Evolutionary conservation across 1,140 invertebrate genomes (phyloP), one percentile per base, ranked within the genome.

Genomic region (Calliphora vicina): DNA sequence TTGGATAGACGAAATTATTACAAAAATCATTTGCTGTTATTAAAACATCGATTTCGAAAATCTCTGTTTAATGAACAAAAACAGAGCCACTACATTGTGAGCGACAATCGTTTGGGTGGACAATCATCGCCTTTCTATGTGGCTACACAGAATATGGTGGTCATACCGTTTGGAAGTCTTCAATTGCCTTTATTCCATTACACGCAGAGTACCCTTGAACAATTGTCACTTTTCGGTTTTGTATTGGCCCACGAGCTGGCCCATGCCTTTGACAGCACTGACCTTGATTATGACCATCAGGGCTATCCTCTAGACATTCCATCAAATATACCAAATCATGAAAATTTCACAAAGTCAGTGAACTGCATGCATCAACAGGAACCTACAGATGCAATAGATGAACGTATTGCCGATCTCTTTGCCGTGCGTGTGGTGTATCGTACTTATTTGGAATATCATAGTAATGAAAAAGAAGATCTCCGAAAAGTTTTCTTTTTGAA

Each of bases 401-500:
- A 67, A 67, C 61, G 61, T 67, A 25, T 67, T 20, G 61, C 61
- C 0, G 61, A 67, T 25, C 6, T 67, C 23, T 78, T 43, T 78
- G 1, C 76, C 6, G 86, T 0, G 83, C 85, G 83, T 85, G 85
- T 0, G n/a, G 88, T 10, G 1, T 87, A 45, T 89, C 96, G 3
- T 94, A 95, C 85, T 91, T 57, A 57, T 57, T 35, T 35, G 50
- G 5, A 57, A 23, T 12, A 67, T 6, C 12, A 23, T 67, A 8
- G 8, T 5, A 0, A 15, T 17, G 2, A 17, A n/a, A 50, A 17
- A 17, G 12, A 50, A 2, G n/a, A 67, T 67, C 25, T 20, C 20
- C n/a, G n/a, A 12, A 20, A 23, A 88, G 89, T 96, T 29, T 97
- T 97, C 90, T 97, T 96, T 86, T 90, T 97, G 1, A 96, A 96